Conservation (phyloP, 2,113 vertebrate species). For the Pseudorasbora parva region DNA sequence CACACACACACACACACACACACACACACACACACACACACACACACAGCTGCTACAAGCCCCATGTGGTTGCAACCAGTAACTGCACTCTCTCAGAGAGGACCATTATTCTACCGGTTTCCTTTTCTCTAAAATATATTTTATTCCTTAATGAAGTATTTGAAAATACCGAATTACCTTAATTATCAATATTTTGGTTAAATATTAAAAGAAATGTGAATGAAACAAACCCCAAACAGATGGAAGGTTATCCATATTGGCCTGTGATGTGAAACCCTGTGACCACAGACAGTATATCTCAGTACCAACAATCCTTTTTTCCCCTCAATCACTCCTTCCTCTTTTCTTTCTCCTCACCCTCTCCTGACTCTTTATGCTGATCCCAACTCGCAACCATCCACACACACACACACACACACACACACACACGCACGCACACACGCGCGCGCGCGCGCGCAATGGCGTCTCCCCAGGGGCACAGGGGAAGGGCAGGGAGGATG, state of each 20-base stretch:
- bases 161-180: neutral
- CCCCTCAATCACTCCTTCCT: slow-evolving; percentile 6
- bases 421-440: slow-evolving; percentile 9
- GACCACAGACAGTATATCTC: neutral
- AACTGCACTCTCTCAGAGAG: slow-evolving; percentile 62
- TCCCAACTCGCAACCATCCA: slow-evolving; percentile 57
- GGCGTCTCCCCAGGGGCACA: slow-evolving; percentile 75
- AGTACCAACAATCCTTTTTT: slow-evolving; percentile 9
- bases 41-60: slow-evolving; percentile 57
- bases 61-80: slow-evolving; percentile 67
- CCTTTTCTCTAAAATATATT: slow-evolving; percentile 43
- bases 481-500: slow-evolving; percentile 80
- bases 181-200: neutral
- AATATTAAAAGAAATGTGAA: neutral
- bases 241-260: neutral
- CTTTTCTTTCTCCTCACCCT: slow-evolving; percentile 61
- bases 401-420: slow-evolving; percentile 34
- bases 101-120: slow-evolving; percentile 49
- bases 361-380: slow-evolving; percentile 76
- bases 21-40: slow-evolving; percentile 40
- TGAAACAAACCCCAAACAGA: neutral
- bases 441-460: slow-evolving; percentile 21
- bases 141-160: neutral
- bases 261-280: neutral
- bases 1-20: slow-evolving; percentile 54